These are phyloP conservation scores for Gryllus bimaculatus DNA, from an alignment of 1,140 invertebrate species.

Conservation along the genomic window DNA sequence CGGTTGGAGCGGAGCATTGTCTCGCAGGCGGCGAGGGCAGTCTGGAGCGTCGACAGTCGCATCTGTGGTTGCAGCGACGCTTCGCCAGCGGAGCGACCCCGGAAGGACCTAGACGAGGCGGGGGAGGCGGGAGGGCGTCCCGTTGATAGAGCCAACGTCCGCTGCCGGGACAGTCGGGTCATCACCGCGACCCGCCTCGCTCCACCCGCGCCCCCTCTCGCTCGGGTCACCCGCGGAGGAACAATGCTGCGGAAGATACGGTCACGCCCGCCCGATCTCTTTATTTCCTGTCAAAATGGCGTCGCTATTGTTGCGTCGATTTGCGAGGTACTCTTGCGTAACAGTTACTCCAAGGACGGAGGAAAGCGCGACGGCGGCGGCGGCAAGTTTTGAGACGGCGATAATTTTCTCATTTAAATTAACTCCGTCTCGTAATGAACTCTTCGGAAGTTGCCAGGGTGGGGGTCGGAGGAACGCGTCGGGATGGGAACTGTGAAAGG, in stretches of 20 bases:
- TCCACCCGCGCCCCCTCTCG: neutral
- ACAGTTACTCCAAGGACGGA: neutral
- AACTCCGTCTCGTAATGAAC: constrained; percentile 3
- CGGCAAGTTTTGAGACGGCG: neutral
- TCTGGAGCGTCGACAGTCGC: no score
- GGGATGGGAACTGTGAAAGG: neutral
- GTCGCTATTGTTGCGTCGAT: neutral
- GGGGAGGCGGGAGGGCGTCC: no score
- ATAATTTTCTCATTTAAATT: constrained; percentile 6
- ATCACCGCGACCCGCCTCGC: no score
- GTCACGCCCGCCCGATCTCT: neutral
- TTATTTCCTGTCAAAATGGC: constrained; percentile 4
- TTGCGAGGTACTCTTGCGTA: neutral
- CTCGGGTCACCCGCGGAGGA: neutral
- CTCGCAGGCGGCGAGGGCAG: no score
- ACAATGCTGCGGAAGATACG: neutral
- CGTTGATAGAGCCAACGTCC: no score
- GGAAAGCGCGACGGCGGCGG: neutral
- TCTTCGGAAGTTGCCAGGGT: neutral
- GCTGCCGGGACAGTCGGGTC: no score
- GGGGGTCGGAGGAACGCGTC: neutral
- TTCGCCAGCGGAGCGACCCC: no score
- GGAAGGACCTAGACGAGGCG: no score
- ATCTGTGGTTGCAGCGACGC: no score
- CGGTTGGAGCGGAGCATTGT: no score